Conservation (phyloP, 1,140 invertebrate species). For the Leptinotarsa defecta region DNA sequence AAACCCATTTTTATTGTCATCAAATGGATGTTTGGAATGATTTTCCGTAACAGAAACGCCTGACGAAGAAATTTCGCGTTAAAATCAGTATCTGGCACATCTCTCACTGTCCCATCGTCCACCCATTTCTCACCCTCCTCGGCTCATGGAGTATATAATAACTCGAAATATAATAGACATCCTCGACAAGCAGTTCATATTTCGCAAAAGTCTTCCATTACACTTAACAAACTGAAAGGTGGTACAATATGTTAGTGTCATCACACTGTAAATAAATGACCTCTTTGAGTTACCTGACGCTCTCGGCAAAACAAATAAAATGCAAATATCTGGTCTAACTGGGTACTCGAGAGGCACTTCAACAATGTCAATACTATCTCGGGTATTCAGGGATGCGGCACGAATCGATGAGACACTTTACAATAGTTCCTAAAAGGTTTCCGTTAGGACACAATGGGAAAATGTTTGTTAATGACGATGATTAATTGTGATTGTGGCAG, state of each 20-base stretch:
- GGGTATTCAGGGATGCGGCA: constrained; percentile 22
- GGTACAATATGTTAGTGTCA: constrained; percentile 29
- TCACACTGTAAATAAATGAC: constrained; percentile 31
- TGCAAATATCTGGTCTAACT: constrained; percentile 32
- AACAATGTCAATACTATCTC: constrained; percentile 20
- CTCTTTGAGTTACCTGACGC: constrained; percentile 26
- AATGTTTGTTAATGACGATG: constrained; percentile 27
- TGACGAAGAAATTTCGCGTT: too few species aligned
- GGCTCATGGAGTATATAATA: constrained; percentile 1
- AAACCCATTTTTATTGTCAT: too few species aligned
- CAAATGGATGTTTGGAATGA: too few species aligned
- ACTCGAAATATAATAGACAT: constrained; percentile 29
- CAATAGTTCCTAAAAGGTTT: constrained; percentile 25
- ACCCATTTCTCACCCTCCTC: constrained; percentile 7
- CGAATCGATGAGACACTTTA: constrained; percentile 26
- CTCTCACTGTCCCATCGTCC: too few species aligned
- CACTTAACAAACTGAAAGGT: constrained; percentile 27
- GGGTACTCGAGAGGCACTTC: constrained; percentile 14
- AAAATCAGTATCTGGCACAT: too few species aligned
- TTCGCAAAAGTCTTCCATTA: constrained; percentile 31
- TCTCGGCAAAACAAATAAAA: constrained; percentile 26
- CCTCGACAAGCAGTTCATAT: constrained; percentile 25
- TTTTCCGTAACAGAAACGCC: too few species aligned
- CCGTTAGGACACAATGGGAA: constrained; percentile 24
- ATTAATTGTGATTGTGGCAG: constrained; percentile 29